These are phyloP conservation scores for Tauraco erythrolophus DNA, from an alignment of 2,113 vertebrate species.

Conservation along the genomic window DNA sequence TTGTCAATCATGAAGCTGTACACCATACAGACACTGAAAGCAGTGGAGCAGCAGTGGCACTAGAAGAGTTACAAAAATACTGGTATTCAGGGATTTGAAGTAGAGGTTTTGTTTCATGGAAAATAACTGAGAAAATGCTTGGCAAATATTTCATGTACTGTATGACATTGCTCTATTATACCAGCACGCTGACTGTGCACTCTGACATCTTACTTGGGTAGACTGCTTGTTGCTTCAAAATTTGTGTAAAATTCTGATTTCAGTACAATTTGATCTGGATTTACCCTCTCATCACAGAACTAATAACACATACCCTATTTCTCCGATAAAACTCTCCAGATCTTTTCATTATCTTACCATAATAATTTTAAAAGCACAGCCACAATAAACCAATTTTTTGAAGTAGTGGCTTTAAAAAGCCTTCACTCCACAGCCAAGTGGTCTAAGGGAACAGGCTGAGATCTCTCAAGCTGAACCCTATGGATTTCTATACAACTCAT, in stretches of 20 bases:
- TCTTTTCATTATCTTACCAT: not conserved
- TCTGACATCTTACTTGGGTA: not conserved
- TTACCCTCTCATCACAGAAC: not conserved
- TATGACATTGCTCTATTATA: not conserved
- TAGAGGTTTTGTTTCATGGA: not conserved
- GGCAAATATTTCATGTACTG: not conserved
- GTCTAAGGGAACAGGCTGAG: not conserved
- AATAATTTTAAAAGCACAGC: not conserved
- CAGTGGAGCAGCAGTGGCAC: not conserved
- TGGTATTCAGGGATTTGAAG: not conserved
- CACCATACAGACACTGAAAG: not conserved
- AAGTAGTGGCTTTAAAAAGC: not conserved
- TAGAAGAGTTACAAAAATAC: not conserved
- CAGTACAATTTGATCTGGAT: not conserved
- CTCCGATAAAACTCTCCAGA: not conserved
- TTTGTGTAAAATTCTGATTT: not conserved
- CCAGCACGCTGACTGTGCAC: not conserved
- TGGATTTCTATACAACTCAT: rapidly evolving
- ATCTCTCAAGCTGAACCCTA: not conserved
- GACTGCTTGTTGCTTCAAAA: not conserved
- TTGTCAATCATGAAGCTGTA: not conserved
- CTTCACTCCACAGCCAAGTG: not conserved
- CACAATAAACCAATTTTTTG: not conserved
- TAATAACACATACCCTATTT: not conserved
- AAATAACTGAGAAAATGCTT: not conserved